Percentiles rank a stretch among this genome's conserved stretches.
Conservation (phyloP, 2,113 vertebrate genomes). For the Gallinago media region DNA sequence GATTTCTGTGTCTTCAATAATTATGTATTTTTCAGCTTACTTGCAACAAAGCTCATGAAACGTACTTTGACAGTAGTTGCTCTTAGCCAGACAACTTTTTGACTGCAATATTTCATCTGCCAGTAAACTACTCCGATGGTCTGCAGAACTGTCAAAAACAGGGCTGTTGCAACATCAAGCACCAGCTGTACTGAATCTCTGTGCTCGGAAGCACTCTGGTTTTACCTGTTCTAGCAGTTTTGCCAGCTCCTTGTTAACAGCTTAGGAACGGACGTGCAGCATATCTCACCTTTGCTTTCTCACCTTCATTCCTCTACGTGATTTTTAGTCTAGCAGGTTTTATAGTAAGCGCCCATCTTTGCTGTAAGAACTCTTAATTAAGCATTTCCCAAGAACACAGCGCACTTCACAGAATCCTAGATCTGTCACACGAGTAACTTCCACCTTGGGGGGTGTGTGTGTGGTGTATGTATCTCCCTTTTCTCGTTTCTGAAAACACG, state of each 20-base stretch:
- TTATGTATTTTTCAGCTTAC: background rate
- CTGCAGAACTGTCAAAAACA: background rate
- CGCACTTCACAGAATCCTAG: background rate
- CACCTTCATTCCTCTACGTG: background rate
- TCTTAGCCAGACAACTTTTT: background rate
- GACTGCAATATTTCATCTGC: background rate
- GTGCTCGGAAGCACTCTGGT: background rate
- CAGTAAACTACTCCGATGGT: background rate
- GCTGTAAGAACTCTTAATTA: background rate
- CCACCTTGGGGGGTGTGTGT: too few relatives aligned
- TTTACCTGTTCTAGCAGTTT: background rate
- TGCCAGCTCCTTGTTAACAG: background rate
- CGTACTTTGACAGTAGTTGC: background rate
- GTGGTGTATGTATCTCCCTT: background rate
- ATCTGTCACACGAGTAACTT: background rate
- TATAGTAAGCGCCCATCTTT: background rate
- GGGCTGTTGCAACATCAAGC: background rate
- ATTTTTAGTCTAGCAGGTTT: background rate
- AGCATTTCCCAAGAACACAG: background rate
- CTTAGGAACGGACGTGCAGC: background rate
- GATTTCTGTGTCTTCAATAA: background rate
- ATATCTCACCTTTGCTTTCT: background rate
- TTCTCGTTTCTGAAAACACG: background rate
- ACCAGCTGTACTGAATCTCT: background rate
- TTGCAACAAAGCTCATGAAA: background rate